Percentiles rank a stretch among this genome's conserved stretches.
Evolutionary conservation across 2,113 vertebrate species (phyloP).

Genomic region (Lepisosteus oculatus): DNA sequence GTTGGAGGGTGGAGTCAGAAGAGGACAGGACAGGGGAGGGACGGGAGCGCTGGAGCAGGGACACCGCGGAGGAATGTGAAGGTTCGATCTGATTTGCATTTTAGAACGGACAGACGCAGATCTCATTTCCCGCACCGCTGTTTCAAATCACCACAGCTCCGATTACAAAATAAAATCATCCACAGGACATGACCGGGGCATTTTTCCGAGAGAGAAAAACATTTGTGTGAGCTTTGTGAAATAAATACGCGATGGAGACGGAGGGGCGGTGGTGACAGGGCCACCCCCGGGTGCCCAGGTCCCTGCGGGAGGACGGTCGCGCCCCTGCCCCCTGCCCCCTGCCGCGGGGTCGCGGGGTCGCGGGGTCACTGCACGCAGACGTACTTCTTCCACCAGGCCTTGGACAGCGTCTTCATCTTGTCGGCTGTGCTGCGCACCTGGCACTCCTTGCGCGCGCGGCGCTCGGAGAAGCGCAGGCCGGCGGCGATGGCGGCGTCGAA

Average conservation of each 20-base stretch:
- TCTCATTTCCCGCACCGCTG: too few relatives aligned
- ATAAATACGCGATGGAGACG: slow-evolving; percentile 12
- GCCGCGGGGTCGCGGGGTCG: neutral
- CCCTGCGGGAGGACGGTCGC: neutral
- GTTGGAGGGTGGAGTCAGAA: too few relatives aligned
- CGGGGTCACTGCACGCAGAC: slow-evolving; percentile 66
- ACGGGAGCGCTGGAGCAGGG: too few relatives aligned
- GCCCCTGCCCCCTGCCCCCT: slow-evolving; percentile 9
- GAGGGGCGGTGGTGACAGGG: neutral
- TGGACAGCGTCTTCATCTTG: slow-evolving; percentile 78
- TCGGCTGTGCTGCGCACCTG: slow-evolving; percentile 69
- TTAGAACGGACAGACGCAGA: too few relatives aligned
- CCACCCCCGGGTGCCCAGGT: neutral
- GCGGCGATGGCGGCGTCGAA: slow-evolving; percentile 75
- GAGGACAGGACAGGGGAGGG: too few relatives aligned
- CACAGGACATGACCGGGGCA: neutral
- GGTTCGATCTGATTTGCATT: too few relatives aligned
- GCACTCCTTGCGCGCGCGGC: slow-evolving; percentile 55
- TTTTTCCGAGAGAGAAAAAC: slow-evolving; percentile 7
- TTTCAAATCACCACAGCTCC: too few relatives aligned
- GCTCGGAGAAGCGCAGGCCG: slow-evolving; percentile 61
- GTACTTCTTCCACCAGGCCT: slow-evolving; percentile 83
- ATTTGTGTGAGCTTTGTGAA: neutral
- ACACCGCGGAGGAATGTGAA: too few relatives aligned
- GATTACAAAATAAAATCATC: neutral